Evolutionary conservation across 2,797 vertebrate genomes (phyloP).

Genomic region (Clarias platycephalus): DNA sequence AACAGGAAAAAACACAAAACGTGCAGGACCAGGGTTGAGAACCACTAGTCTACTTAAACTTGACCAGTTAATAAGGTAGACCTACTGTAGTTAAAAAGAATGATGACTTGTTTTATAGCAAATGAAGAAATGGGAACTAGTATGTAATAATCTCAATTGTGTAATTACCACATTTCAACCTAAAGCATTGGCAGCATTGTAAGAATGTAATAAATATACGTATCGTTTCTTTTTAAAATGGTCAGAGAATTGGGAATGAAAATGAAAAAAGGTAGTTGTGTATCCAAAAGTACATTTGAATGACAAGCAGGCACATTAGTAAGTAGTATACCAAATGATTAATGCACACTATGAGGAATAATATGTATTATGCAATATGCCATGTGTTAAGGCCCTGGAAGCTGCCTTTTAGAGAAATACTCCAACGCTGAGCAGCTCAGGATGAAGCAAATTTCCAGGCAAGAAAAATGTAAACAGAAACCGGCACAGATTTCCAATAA

Average conservation of each 20-base stretch:
- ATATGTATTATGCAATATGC: not conserved
- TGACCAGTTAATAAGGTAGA: not conserved
- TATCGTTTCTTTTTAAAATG: not conserved
- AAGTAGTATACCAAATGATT: not conserved
- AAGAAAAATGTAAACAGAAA: not conserved
- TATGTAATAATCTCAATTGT: not conserved
- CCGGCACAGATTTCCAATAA: not conserved
- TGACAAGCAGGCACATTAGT: not conserved
- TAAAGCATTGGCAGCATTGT: not conserved
- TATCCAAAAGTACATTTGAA: not conserved
- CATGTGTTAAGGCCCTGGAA: not conserved
- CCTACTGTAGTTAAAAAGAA: not conserved
- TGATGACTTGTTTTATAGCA: not conserved
- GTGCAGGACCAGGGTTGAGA: no score
- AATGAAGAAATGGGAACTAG: not conserved
- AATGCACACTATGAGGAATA: not conserved
- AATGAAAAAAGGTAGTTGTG: not conserved
- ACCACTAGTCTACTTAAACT: not conserved
- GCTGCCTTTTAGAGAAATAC: not conserved
- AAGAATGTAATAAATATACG: not conserved
- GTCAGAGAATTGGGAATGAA: not conserved
- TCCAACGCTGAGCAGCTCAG: not conserved
- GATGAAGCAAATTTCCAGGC: not conserved
- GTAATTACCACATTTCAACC: not conserved
- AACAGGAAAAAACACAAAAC: no score